phyloP scores from a whole-genome alignment of 2,797 vertebrate species.

The Enteromius argenteus region DNA sequence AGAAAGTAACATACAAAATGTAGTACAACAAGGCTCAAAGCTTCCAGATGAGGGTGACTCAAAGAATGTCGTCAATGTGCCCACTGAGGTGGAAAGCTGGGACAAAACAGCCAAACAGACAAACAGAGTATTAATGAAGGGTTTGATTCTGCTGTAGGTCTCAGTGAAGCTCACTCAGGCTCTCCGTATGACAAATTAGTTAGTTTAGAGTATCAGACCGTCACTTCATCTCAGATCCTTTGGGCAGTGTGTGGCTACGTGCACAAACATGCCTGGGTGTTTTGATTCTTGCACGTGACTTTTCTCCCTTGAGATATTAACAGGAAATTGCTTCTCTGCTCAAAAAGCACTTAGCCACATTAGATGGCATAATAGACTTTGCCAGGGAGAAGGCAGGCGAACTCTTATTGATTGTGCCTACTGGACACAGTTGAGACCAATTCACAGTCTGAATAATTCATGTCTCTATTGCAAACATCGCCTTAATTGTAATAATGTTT shows the following conservation, averaged over 20 bases:
- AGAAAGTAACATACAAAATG: not conserved
- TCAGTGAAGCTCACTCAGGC: constrained; percentile 40
- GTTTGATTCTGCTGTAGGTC: constrained; percentile 28
- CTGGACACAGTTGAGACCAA: constrained; percentile 59
- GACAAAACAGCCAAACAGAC: constrained; percentile 17
- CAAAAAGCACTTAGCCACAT: constrained; percentile 60
- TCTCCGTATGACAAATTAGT: constrained; percentile 43
- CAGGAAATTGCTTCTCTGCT: constrained; percentile 64
- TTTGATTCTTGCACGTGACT: constrained; percentile 51
- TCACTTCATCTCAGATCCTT: constrained; percentile 43
- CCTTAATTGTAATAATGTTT: constrained; percentile 59
- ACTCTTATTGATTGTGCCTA: constrained; percentile 61
- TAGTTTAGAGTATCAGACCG: constrained; percentile 33
- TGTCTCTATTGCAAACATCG: constrained; percentile 51
- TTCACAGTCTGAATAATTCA: constrained; percentile 60
- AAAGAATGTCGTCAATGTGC: constrained; percentile 1
- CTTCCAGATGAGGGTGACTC: constrained; percentile 1
- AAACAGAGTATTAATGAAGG: constrained; percentile 37
- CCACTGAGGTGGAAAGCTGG: not conserved
- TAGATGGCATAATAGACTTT: constrained; percentile 62
- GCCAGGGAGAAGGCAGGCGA: constrained; percentile 51
- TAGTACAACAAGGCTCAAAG: constrained; percentile 13
- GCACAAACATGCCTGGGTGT: constrained; percentile 33
- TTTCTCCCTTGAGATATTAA: constrained; percentile 61
- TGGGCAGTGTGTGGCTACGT: constrained; percentile 13